Conservation (phyloP, 2,797 vertebrate genomes). For the Limnodromus scolopaceus region DNA sequence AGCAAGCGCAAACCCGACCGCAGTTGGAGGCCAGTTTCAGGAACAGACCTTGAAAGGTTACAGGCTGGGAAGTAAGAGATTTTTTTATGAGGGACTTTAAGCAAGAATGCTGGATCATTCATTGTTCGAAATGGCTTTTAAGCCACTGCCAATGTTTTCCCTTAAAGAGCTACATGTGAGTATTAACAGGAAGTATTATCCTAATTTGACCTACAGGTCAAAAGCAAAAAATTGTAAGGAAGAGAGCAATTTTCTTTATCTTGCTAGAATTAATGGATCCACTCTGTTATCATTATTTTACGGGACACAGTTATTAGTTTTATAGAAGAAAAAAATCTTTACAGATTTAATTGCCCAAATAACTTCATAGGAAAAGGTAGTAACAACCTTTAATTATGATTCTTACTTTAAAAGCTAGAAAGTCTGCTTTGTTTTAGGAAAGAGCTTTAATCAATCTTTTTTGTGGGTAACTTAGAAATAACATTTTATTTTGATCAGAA, state of each 20-base stretch:
- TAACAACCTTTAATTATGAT: neutral
- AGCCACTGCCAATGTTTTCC: neutral
- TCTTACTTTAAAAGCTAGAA: neutral
- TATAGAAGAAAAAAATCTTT: neutral
- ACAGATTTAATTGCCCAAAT: neutral
- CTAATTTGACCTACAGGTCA: neutral
- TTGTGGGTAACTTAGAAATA: conserved; percentile 28
- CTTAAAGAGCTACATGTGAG: neutral
- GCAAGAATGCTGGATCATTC: neutral
- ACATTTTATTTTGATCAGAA: conserved; percentile 59
- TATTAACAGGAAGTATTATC: neutral
- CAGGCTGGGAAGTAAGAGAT: neutral
- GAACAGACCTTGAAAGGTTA: neutral
- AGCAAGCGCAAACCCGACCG: neutral
- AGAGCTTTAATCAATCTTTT: conserved; percentile 15
- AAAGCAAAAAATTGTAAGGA: neutral
- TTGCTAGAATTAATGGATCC: neutral
- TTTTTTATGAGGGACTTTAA: neutral
- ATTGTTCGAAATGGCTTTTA: neutral
- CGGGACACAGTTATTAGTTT: neutral
- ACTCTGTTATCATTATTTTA: neutral
- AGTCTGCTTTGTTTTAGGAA: conserved; percentile 51
- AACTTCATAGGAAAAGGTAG: neutral
- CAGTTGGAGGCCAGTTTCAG: neutral
- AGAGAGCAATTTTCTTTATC: neutral